Evolutionary conservation across 2,888 invertebrate genomes (phyloP).

Genomic region (Onthophagus sagittarius): DNA sequence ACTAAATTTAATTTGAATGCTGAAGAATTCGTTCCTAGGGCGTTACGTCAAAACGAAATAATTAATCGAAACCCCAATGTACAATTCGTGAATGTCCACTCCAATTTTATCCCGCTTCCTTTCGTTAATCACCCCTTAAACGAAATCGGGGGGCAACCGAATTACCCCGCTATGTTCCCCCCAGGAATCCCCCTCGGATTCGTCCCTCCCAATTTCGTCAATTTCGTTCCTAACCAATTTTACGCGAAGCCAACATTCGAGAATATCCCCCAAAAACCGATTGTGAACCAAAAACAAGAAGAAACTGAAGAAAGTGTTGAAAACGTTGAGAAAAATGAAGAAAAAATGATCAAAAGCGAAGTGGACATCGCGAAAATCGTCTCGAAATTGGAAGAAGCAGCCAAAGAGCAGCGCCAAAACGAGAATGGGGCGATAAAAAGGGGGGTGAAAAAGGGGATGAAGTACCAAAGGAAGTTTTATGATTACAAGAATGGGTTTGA

Average conservation of each 20-base stretch:
- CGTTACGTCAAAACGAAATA: slow-evolving; percentile 35
- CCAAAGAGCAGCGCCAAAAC: slow-evolving; percentile 37
- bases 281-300: background rate
- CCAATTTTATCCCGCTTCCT: slow-evolving; percentile 43
- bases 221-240: slow-evolving; percentile 31
- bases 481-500: too few relatives aligned
- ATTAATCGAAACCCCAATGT: slow-evolving; percentile 33
- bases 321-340: slow-evolving; percentile 13
- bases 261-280: slow-evolving; percentile 16
- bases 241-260: slow-evolving; percentile 27
- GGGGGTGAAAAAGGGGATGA: background rate
- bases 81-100: slow-evolving; percentile 38
- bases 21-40: slow-evolving; percentile 47
- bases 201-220: slow-evolving; percentile 38
- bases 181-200: slow-evolving; percentile 42
- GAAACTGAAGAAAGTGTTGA: slow-evolving; percentile 11
- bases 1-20: slow-evolving; percentile 39
- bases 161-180: slow-evolving; percentile 31
- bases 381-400: slow-evolving; percentile 47
- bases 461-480: background rate
- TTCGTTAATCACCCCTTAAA: slow-evolving; percentile 36
- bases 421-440: slow-evolving; percentile 27
- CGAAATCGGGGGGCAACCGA: slow-evolving; percentile 25
- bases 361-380: slow-evolving; percentile 47
- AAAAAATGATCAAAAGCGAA: slow-evolving; percentile 29